Evolutionary conservation across 2,888 invertebrate genomes (phyloP), one percentile per base, ranked within the genome.

Genomic region (Drosophila basisetae): DNA sequence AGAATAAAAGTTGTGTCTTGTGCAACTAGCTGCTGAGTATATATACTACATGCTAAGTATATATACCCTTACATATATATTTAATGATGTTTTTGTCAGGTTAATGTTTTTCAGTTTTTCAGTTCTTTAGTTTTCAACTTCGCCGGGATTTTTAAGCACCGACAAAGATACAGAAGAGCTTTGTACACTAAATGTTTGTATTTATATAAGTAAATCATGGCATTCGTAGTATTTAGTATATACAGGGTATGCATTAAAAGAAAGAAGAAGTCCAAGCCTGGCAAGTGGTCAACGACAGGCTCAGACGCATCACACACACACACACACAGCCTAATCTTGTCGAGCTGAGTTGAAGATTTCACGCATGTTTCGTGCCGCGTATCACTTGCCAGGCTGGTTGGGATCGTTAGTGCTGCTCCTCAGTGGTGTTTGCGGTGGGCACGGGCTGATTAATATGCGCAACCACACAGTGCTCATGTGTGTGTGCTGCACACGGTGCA

Each of bases 281-380:
- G 59, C 65, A 82, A 68, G 37, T 72, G 76, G 65, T 58, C 68
- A 60, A 53, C 66, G 52, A 80, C 70, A 76, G 62, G 62, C 78
- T 80, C 72, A 59, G 43, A 67, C 63, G 53, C 43, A 43, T 50
- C 55, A 50, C 55, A 70, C 56, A 53, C 41, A 61, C 49, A 41
- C 39, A 33, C 37, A 50, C 18, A 30, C 55, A 71, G 60, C 56
- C 85, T 90, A 87, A 87, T 87, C 87, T 91, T 71, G 65, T 63
- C 63, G 58, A 52, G 67, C 66, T 59, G 61, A 30, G 62, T 52
- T 43, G 75, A 64, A 90, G 90, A 91, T 87, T 87, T 87, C 89
- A 87, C 90, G 87, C 90, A 91, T 87, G 86, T 90, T 87, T 90
- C 80, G 90, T 80, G 83, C 81, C 84, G 86, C 86, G 83, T 87